phyloP scores from a whole-genome alignment of 2,888 invertebrate genomes.

The Tetramorium bicarinatum region DNA sequence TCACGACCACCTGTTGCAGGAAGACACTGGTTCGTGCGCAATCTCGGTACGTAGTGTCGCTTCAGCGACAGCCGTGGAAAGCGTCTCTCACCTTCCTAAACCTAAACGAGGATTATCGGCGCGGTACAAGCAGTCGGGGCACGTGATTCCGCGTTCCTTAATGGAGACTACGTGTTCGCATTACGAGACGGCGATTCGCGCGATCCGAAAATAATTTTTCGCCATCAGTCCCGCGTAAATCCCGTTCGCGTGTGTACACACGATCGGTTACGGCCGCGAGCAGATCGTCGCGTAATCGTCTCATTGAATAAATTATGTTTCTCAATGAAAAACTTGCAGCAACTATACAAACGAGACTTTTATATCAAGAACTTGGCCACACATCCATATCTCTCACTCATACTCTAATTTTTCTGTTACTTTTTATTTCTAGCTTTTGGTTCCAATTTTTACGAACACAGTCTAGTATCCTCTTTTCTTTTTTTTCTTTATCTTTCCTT shows the following conservation, averaged over 20 bases:
- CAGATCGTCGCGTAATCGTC: not conserved
- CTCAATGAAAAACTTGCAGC: no score
- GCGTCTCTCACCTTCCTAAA: not conserved
- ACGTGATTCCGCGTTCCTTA: constrained; percentile 24
- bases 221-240: constrained; percentile 16
- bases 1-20: constrained; percentile 41
- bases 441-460: no score
- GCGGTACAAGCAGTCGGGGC: not conserved
- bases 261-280: not conserved
- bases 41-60: not conserved
- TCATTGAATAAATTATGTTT: not conserved
- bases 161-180: constrained; percentile 38
- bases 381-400: no score
- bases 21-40: not conserved
- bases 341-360: no score
- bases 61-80: not conserved
- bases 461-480: no score
- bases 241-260: not conserved
- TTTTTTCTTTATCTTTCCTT: no score
- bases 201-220: constrained; percentile 20
- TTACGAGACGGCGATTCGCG: not conserved
- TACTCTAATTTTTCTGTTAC: no score
- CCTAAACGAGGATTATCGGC: constrained; percentile 2
- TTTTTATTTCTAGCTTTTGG: no score
- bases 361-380: no score